Conservation (phyloP, 2,797 vertebrate genomes). For the Phyllotis vaccarum region DNA sequence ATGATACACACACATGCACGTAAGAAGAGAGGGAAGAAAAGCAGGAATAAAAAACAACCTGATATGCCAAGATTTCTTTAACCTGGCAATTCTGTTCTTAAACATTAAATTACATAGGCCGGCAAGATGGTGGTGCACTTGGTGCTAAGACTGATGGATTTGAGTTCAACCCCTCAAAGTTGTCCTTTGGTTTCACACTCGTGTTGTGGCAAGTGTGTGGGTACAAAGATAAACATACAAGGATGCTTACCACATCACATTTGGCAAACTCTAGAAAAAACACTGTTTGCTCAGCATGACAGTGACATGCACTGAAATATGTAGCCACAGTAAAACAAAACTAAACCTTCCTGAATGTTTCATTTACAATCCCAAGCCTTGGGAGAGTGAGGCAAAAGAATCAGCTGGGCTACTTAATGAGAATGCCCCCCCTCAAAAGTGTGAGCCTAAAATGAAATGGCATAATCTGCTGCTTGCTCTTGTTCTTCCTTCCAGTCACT, state of each 20-base stretch:
- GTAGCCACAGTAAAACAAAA: background rate
- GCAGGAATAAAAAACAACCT: background rate
- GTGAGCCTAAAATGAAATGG: background rate
- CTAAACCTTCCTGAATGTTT: background rate
- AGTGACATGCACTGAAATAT: background rate
- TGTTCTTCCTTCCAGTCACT: background rate
- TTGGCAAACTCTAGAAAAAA: background rate
- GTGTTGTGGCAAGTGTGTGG: background rate
- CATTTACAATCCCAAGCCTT: background rate
- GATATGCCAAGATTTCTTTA: conserved; percentile 34
- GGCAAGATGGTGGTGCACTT: background rate
- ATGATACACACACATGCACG: background rate
- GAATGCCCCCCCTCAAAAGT: background rate
- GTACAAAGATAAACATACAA: background rate
- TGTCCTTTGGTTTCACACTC: background rate
- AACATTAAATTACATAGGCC: background rate
- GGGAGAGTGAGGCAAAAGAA: background rate
- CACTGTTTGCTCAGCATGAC: background rate
- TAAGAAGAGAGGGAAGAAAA: background rate
- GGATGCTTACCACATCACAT: background rate
- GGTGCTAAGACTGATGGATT: background rate
- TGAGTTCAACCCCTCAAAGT: background rate
- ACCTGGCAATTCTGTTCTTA: conserved; percentile 21
- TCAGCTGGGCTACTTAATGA: background rate
- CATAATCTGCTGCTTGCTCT: background rate